Evolutionary conservation across 1,140 invertebrate species (phyloP).

Genomic region (Dufourea novaeangliae): DNA sequence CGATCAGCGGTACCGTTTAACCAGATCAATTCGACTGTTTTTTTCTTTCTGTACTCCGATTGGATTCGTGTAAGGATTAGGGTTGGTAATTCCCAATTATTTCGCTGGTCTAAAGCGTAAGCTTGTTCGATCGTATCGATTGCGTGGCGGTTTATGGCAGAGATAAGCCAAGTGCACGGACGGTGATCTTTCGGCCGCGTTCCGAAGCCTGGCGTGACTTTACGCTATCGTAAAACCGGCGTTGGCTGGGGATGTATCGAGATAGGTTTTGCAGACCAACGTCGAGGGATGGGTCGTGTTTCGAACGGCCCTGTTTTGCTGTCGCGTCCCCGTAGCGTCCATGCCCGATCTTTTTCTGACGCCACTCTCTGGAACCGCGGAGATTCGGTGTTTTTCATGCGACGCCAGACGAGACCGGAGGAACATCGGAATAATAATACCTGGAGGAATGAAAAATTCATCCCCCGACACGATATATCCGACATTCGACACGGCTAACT

Average conservation of each 20-base stretch:
- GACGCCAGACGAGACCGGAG: not conserved
- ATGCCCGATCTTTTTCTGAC: not conserved
- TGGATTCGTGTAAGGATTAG: conserved; percentile 7
- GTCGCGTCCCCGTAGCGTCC: no score
- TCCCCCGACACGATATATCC: conserved; percentile 11
- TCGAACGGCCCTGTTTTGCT: no score
- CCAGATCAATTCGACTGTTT: not conserved
- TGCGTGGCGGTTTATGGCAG: conserved; percentile 41
- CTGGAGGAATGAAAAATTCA: conserved; percentile 33
- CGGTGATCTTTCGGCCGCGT: conserved; percentile 51
- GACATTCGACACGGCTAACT: not conserved
- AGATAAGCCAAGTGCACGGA: conserved; percentile 52
- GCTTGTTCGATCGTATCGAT: conserved; percentile 29
- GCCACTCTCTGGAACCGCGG: not conserved
- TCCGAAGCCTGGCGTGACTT: conserved; percentile 52
- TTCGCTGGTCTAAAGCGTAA: conserved; percentile 44
- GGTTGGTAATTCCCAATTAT: conserved; percentile 58
- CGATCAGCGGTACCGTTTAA: not conserved
- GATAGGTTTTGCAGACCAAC: not conserved
- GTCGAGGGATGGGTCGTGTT: no score
- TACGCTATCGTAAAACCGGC: conserved; percentile 61
- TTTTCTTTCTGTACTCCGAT: not conserved
- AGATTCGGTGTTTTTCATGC: not conserved
- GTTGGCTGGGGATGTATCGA: conserved; percentile 38
- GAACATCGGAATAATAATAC: conserved; percentile 7